Evolutionary conservation across 2,888 invertebrate genomes (phyloP).

Genomic region (Brachyptera putata): DNA sequence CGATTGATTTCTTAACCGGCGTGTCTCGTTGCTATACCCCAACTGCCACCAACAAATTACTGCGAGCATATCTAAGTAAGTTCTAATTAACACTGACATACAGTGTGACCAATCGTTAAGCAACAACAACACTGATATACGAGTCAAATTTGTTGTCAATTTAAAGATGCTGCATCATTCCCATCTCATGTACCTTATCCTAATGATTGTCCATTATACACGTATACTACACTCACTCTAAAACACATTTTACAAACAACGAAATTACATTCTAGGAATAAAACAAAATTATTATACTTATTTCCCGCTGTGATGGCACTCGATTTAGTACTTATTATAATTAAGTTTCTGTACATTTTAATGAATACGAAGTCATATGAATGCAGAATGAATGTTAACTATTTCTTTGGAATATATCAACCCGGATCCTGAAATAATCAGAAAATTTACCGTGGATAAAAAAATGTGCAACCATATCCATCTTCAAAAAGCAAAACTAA

Average conservation of each 20-base stretch:
- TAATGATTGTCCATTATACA: neutral
- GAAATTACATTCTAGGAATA: neutral
- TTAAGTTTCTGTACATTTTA: neutral
- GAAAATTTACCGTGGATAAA: no score
- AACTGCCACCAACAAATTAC: no score
- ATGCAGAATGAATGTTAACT: no score
- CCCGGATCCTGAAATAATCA: no score
- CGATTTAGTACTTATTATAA: neutral
- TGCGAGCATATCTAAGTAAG: no score
- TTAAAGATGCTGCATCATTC: neutral
- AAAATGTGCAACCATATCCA: no score
- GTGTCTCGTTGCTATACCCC: no score
- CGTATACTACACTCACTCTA: neutral
- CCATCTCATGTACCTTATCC: neutral
- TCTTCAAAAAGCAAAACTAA: no score
- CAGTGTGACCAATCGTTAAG: neutral
- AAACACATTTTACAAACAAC: neutral
- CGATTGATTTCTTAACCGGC: no score
- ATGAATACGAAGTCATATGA: no score
- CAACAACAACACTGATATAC: neutral
- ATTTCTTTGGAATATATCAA: no score
- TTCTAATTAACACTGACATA: neutral
- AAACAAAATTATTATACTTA: neutral
- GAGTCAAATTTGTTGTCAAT: slow-evolving; percentile 9
- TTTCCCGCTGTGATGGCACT: neutral